A percentile compares a stretch with the other conserved stretches of the same genome.
Evolutionary conservation across 2,113 vertebrate genomes (phyloP).

Genomic region (Triplophysa tibetana): DNA sequence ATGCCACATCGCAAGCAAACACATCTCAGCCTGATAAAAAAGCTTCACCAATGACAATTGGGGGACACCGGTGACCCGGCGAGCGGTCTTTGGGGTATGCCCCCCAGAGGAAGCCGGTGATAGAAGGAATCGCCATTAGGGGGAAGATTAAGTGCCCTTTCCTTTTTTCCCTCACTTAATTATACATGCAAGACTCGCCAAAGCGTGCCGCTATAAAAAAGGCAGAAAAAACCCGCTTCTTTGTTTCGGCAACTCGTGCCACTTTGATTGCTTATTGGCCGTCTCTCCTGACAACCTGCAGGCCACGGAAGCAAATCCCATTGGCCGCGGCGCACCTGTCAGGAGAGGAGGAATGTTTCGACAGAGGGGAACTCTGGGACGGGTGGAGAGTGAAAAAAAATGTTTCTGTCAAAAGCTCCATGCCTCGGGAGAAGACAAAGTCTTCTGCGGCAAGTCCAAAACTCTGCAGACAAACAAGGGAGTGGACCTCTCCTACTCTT

Average conservation of each 20-base stretch:
- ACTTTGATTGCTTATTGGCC: slow-evolving; percentile 92
- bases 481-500: slow-evolving; percentile 35
- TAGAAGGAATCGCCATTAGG: slow-evolving; percentile 87
- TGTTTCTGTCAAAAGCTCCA: slow-evolving; percentile 87
- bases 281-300: slow-evolving; percentile 91
- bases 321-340: slow-evolving; percentile 86
- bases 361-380: slow-evolving; percentile 55
- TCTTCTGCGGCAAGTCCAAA: slow-evolving; percentile 83
- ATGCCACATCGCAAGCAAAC: slow-evolving; percentile 77
- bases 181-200: slow-evolving; percentile 86
- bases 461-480: slow-evolving; percentile 83
- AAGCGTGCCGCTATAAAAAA: slow-evolving; percentile 64
- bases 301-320: slow-evolving; percentile 89
- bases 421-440: slow-evolving; percentile 80
- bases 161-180: slow-evolving; percentile 86
- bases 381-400: slow-evolving; percentile 76
- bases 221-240: slow-evolving; percentile 68
- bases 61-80: slow-evolving; percentile 82
- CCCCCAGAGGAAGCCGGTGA: slow-evolving; percentile 78
- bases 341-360: slow-evolving; percentile 31
- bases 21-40: slow-evolving; percentile 80
- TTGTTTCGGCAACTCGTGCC: slow-evolving; percentile 83
- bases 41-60: slow-evolving; percentile 84
- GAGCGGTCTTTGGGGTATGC: slow-evolving; percentile 84
- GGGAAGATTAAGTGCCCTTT: slow-evolving; percentile 89